These are phyloP conservation scores for Andrena hattorfiana DNA, from an alignment of 2,888 invertebrate species.

Conservation along the genomic window DNA sequence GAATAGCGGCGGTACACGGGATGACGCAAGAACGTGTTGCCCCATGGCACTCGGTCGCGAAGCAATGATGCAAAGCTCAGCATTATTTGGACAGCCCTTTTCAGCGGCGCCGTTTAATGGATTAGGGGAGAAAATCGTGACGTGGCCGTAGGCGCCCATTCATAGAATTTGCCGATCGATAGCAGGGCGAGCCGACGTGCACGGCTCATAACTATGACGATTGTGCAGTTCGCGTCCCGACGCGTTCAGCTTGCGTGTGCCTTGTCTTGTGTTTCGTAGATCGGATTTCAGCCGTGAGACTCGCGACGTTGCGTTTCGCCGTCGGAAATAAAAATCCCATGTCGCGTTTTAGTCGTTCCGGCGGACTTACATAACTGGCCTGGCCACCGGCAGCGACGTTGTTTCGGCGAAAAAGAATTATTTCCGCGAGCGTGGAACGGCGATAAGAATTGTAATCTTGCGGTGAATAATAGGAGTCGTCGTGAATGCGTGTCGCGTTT, in stretches of 20 bases:
- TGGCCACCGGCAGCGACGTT: background rate
- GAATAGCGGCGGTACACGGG: no score
- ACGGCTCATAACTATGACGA: conserved; percentile 33
- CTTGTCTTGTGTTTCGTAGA: background rate
- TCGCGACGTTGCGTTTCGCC: background rate
- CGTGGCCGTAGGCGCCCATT: conserved; percentile 22
- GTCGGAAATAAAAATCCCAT: background rate
- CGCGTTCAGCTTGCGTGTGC: conserved; percentile 10
- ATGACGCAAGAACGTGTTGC: conserved; percentile 6
- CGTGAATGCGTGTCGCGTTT: background rate
- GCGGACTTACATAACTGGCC: conserved; percentile 2
- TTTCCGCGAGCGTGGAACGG: background rate
- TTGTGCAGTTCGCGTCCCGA: conserved; percentile 25
- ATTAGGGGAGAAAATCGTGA: conserved; percentile 47
- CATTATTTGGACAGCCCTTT: conserved; percentile 44
- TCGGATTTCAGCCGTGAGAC: conserved; percentile 30
- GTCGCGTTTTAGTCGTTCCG: background rate
- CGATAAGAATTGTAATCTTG: background rate
- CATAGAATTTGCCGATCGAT: conserved; percentile 55
- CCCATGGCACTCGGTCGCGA: background rate
- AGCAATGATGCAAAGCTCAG: conserved; percentile 7
- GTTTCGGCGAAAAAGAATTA: background rate
- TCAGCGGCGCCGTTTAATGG: conserved; percentile 31
- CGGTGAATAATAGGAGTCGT: background rate
- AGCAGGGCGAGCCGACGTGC: conserved; percentile 29